These are phyloP conservation scores for Pseudorhombus dupliciocellatus DNA, from an alignment of 2,113 vertebrate genomes.

Conservation along the genomic window DNA sequence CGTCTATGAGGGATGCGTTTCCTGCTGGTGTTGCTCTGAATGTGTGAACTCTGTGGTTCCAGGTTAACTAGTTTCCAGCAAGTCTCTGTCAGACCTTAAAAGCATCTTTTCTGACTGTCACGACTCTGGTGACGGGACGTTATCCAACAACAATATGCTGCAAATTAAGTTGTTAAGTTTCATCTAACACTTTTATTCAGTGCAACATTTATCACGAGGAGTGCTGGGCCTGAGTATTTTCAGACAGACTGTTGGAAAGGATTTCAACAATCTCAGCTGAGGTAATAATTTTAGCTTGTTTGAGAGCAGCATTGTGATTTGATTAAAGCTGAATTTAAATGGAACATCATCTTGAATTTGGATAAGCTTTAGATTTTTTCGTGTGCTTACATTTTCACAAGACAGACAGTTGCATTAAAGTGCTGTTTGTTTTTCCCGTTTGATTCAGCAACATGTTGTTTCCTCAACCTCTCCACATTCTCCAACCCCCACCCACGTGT, in stretches of 20 bases:
- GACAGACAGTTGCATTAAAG: no score
- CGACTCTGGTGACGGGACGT: not conserved
- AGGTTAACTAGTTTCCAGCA: slow-evolving; percentile 38
- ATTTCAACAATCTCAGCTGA: no score
- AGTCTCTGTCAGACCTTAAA: slow-evolving; percentile 43
- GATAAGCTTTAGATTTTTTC: no score
- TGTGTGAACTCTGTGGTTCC: slow-evolving; percentile 24
- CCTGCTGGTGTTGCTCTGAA: slow-evolving; percentile 26
- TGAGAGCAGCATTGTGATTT: not conserved
- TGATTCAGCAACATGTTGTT: no score
- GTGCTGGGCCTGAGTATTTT: slow-evolving; percentile 16
- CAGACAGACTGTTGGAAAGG: not conserved
- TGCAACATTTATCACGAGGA: slow-evolving; percentile 5
- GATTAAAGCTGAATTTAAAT: slow-evolving; percentile 4
- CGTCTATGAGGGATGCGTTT: slow-evolving; percentile 38
- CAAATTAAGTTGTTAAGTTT: slow-evolving; percentile 12
- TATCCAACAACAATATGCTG: not conserved
- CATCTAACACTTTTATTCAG: slow-evolving; percentile 16
- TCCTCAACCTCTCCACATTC: no score
- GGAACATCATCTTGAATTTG: not conserved
- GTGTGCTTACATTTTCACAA: no score
- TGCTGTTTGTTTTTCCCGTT: no score
- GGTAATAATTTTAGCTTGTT: not conserved
- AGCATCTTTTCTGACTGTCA: not conserved
- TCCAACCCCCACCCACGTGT: no score